phyloP scores from a whole-genome alignment of 2,797 vertebrate species.

The Morelia viridis region DNA sequence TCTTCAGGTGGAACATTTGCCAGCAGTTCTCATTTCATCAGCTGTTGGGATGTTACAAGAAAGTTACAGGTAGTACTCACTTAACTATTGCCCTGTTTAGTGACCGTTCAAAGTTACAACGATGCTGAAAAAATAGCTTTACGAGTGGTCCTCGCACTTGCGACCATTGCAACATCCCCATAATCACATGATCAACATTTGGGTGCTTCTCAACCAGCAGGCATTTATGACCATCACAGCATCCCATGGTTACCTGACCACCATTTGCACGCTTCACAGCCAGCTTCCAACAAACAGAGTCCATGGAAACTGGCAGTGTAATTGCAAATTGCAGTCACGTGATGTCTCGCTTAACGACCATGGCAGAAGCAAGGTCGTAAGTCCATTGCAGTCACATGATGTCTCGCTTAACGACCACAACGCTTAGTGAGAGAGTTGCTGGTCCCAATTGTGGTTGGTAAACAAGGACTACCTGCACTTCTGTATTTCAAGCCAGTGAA shows the following conservation, averaged over 20 bases:
- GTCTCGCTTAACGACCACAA: background rate
- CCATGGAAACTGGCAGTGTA: background rate
- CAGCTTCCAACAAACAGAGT: background rate
- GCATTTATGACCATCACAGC: background rate
- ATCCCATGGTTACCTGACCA: background rate
- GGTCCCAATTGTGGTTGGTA: background rate
- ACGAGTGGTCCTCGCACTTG: no score
- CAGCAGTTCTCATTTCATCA: background rate
- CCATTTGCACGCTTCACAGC: background rate
- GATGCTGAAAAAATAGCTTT: no score
- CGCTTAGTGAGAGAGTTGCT: background rate
- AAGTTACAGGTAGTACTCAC: no score
- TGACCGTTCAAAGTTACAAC: no score
- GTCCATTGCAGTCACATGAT: background rate
- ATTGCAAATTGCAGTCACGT: background rate
- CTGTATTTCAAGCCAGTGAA: constrained; percentile 71
- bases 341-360: background rate
- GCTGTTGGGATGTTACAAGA: constrained; percentile 64
- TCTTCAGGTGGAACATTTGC: background rate
- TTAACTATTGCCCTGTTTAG: no score
- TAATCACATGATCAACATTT: no score
- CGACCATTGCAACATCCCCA: no score
- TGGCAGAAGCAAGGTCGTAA: background rate
- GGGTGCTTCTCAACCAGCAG: no score
- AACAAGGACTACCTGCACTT: background rate